Evolutionary conservation across 2,888 invertebrate genomes (phyloP).

Genomic region (Conops quadrifasciatus): DNA sequence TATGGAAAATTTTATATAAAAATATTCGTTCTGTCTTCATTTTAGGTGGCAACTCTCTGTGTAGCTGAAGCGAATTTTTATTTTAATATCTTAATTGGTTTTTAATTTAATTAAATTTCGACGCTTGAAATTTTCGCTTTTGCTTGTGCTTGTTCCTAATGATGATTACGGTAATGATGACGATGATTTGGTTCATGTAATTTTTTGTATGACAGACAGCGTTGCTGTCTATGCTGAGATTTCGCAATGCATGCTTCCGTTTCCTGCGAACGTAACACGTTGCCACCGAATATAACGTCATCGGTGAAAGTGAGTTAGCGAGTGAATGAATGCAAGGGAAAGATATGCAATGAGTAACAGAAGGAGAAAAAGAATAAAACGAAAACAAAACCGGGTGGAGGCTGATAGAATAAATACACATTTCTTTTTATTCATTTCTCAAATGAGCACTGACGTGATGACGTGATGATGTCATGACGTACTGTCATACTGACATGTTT

Average conservation of each 20-base stretch:
- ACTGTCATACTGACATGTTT: too few species aligned
- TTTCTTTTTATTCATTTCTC: too few species aligned
- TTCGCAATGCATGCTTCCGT: background rate
- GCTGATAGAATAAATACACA: too few species aligned
- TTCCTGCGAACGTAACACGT: background rate
- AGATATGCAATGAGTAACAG: background rate
- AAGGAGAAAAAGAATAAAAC: background rate
- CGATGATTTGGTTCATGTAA: background rate
- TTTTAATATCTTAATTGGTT: background rate
- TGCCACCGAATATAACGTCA: background rate
- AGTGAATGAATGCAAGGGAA: background rate
- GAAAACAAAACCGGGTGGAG: too few species aligned
- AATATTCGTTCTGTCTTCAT: background rate
- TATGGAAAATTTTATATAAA: background rate
- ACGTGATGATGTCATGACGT: too few species aligned
- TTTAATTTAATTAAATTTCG: slow-evolving; percentile 7
- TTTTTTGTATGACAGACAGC: background rate
- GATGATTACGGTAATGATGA: background rate
- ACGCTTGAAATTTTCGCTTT: background rate
- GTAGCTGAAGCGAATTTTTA: background rate
- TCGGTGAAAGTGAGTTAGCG: background rate
- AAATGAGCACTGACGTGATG: too few species aligned
- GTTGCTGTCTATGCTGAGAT: background rate
- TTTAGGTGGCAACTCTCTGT: too few species aligned
- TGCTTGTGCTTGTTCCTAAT: background rate